Base-by-base conservation (phyloP, 1,140 invertebrate species). In the Pseudomyrmex pallidus region DNA sequence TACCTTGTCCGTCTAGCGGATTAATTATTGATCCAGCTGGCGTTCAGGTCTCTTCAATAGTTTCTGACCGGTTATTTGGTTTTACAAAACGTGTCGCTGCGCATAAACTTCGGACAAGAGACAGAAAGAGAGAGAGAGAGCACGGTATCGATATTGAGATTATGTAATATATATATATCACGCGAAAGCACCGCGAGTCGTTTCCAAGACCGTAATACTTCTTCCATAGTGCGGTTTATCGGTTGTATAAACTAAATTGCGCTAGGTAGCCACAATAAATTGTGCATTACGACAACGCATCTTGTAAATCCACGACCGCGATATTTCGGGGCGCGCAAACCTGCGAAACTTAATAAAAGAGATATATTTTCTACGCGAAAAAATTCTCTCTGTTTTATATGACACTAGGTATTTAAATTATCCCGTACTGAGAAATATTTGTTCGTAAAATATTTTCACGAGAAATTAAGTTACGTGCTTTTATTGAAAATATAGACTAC, bases 121-220 rank as follows among this genome's bases (percentile, higher is more conserved):
- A 25, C 25, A 25, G 25, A 35, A 35, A 35, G 35, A 0, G 35
- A 35, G 48, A 76, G 0, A n/a, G 22, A 20, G 48, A 66, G 15
- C n/a, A 7, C n/a, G 7, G 48, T 74, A 74, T 50, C 44, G 73
- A 74, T 48, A 46, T 62, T 57, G 20, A 35, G 20, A 57, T 17
- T 25, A 9, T 17, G 12, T 25, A 46, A 54, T 10, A 10, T 25
- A 10, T 25, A 10, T 56, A 70, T 17, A 62, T 46, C n/a, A 7
- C 13, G 52, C 2, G 12, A 63, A 17, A 76, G 44, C 17, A 4
- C 20, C 48, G 20, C 56, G 17, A 62, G 48, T 64, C 56, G 74
- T 64, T 80, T 46, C 35, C 50, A 44, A 72, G 68, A 76, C 22
- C 15, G 48, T 85, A 82, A 85, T 85, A 68, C 35, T 62, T 83